Base-by-base conservation (phyloP, 2,888 invertebrate genomes). In the Tetragonula carbonaria region DNA sequence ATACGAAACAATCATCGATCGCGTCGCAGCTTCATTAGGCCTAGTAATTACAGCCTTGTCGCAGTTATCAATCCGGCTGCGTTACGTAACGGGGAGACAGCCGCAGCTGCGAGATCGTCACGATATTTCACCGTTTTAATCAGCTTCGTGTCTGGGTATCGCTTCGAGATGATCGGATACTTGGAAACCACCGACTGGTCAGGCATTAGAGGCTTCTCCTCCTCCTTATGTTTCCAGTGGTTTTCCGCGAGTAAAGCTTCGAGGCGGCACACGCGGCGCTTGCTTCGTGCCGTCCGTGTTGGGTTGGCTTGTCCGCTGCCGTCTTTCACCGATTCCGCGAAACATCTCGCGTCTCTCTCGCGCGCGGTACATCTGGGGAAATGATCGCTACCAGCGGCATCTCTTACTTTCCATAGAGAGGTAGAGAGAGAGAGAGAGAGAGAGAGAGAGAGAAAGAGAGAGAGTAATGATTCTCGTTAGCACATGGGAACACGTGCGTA, bases 51-150 rank as follows among this genome's bases (percentile, higher is more conserved):
- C 88, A 73, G 83, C 85, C 87, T 84, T 75, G 81, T 90, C 81
- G 78, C 74, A 63, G 67, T 66, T 82, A 73, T 85, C 82, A 80
- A 82, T 85, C 82, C 53, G 80, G 28, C 38, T 73, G 62, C 50
- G 75, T 89, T 90, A 86, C 82, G 79, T 84, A 88, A 87, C 70
- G 80, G 83, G 79, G 33, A 21, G 50, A 53, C 65, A 51, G 55
- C 80, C 81, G 71, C 81, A 81, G 74, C 84, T 77, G 84, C 75
- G 59, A 82, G 87, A 89, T 87, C 87, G 78, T 77, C 79, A 83
- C 79, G 88, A 90, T 90, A 85, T 90, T 88, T 90, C 88, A 90
- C 86, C 86, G 87, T 90, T 89, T 87, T 90, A 89, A 89, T 90
- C 88, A 74, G 74, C 85, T 21, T 70, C 73, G 11, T 80, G 80